Evolutionary conservation across 2,888 invertebrate genomes (phyloP), one percentile per base, ranked within the genome.

Genomic region (Petrolisthes manimaculis): DNA sequence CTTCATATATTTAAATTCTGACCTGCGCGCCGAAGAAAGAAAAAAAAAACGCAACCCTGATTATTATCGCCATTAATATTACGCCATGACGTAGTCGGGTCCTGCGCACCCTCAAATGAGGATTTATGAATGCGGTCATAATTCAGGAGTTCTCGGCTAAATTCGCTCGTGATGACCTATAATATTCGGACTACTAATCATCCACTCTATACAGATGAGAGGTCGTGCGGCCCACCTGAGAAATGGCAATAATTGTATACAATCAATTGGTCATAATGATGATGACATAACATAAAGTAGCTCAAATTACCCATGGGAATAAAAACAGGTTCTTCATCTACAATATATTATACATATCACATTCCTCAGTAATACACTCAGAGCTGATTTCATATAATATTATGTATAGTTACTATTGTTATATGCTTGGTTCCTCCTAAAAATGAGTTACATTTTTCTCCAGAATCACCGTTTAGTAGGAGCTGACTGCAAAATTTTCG

Each of bases 111-210:
- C 78, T 54, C 69, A 77, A 85, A 85, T 85, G 84, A 85, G 84
- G 84, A 85, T 85, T 85, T 85, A 85, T 85, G 84, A 53, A 69
- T 74, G 56, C 67, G 69, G 56, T 85, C 84, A 67, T 85, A 85
- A 85, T 79, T 85, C 84, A 78, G n/a, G 79, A 69, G 78, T 67
- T 85, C 84, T 67, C 53, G 61, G 67, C 77, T 55, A 61, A 67
- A 77, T 61, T 84, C 78, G 67, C 61, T 78, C 79, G 79, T 85
- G 84, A 85, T 85, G 78, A 85, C 79, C 78, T 85, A 56, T 85
- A 85, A 85, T 85, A 85, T 79, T 85, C 78, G 53, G 79, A 79
- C 84, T 85, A 79, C 79, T 85, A 85, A 85, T 85, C 84, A 79
- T 67, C 84, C 78, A 75, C 79, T 85, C 79, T 69, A 85, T 85